Base-by-base conservation (phyloP, 2,888 invertebrate genomes). In the Philereme transversata region DNA sequence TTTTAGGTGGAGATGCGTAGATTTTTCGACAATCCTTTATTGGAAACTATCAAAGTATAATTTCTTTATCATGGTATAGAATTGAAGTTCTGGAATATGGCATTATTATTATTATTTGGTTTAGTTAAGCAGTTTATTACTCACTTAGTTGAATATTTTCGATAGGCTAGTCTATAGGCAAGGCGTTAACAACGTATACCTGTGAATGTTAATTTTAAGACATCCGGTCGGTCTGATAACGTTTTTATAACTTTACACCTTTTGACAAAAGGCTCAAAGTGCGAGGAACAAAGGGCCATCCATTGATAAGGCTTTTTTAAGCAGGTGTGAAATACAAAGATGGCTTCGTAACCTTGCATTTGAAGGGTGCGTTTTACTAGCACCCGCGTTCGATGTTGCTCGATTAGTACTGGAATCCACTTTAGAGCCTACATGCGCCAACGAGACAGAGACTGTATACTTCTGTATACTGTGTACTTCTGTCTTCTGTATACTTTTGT, bases 211-310 rank as follows among this genome's bases (percentile, higher is more conserved):
- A 62, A 65, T 72, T 75, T 68, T 62, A 60, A 65, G 49, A 68
- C 68, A 57, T 74, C 74, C 71, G 70, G 64, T 55, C 59, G 45
- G 11, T 33, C 35, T 57, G 77, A 74, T 76, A 76, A 78, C 64
- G 57, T 45, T 59, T 78, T 76, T 75, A 74, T 74, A 58, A 64
- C 62, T 77, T 76, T 50, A 75, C 78, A 75, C 76, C 71, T 77
- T 67, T 52, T 57, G 45, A 78, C 78, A 78, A 79, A 75, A 68
- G 68, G 66, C 61, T 64, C 63, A 57, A 69, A 65, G 57, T 56
- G n/a, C 44, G 9, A 56, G 56, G 56, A 65, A 69, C 64, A 68
- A 55, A 56, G 35, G 56, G 34, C 38, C 7, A 9, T 56, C 38
- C 69, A 54, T 55, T 44, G 64, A 57, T 69, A 62, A 60, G 9